A percentile compares a stretch with the other conserved stretches of the same genome.
These are phyloP conservation scores for Euglossa dilemma DNA, from an alignment of 1,140 invertebrate genomes.

Conservation along the genomic window DNA sequence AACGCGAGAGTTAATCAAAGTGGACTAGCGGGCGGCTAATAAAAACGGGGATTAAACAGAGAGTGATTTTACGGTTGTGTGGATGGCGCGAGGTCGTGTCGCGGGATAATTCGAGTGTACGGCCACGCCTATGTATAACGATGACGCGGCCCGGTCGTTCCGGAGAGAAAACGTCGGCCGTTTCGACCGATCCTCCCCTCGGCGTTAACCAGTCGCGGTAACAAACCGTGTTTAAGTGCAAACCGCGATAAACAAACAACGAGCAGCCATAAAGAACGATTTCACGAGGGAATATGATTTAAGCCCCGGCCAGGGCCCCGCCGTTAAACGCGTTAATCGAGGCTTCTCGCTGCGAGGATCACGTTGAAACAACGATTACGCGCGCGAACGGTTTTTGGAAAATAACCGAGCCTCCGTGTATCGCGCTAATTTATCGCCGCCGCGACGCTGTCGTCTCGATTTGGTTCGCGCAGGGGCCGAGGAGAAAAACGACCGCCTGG, in stretches of 20 bases:
- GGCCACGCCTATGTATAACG: not conserved
- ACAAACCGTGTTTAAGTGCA: not conserved
- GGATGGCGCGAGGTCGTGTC: not conserved
- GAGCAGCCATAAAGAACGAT: not conserved
- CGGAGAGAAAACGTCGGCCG: not conserved
- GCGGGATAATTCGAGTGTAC: not conserved
- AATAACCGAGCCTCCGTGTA: not conserved
- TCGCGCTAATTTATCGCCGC: conserved; percentile 1
- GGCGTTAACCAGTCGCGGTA: not conserved
- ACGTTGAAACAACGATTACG: not conserved
- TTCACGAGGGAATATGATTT: conserved; percentile 9
- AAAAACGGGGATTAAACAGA: not conserved
- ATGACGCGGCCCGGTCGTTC: not conserved
- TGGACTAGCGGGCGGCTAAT: not conserved
- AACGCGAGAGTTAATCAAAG: not conserved
- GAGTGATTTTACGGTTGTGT: not conserved
- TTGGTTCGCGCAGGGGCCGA: too few relatives aligned
- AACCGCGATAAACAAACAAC: conserved; percentile 20
- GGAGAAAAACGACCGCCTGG: not conserved
- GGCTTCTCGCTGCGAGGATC: not conserved
- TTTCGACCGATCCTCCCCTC: not conserved
- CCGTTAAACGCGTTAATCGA: conserved; percentile 19
- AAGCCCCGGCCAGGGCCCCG: not conserved
- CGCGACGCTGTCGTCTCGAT: not conserved
- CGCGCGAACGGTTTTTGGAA: not conserved